Evolutionary conservation across 2,888 invertebrate genomes (phyloP), one percentile per base, ranked within the genome.

Genomic region (Stratiomys singularior): DNA sequence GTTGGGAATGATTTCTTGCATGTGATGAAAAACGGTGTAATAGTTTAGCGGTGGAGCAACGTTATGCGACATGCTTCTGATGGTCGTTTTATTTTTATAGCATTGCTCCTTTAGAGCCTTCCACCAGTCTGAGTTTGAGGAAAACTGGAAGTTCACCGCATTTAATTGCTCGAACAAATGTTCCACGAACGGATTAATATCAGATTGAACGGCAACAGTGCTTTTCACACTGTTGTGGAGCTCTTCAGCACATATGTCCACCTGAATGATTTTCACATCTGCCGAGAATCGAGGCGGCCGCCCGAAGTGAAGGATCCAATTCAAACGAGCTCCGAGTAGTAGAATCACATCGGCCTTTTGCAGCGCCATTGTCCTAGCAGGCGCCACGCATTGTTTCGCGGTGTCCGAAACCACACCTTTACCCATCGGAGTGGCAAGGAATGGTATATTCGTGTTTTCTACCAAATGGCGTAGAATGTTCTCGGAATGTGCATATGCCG

Each of bases 301-400:
- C 1, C 98, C 98, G 88, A 98, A 99, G 88, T 99, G 98, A 80
- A 99, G 89, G 88, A 99, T 98, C 99, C 99, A 99, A 88, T 99
- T 99, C 21, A 98, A 89, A 52, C 98, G 89, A 0, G 98, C 98
- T 0, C 98, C 98, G 52, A 97, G 87, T 71, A 98, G 87, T 1
- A 99, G 83, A 1, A 99, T 89, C 0, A 96, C 94, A 87, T 99
- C 98, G 0, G 97, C 95, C 81, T 95, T 91, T 83, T 93, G 92
- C 72, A 99, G 88, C 0, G 97, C 98, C 79, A 90, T 86, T 0
- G 97, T 97, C 77, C 97, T 90, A 1, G 97, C 97, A 7, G 96
- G 90, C 0, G 94, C 92, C n/a, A 97, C 94, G 86, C 95, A 96
- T 81, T 91, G 89, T 11, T 87, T 83, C 0, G 93, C 92, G 46